These are phyloP conservation scores for Drosophila kurseongensis DNA, from an alignment of 1,140 invertebrate species.

Conservation along the genomic window DNA sequence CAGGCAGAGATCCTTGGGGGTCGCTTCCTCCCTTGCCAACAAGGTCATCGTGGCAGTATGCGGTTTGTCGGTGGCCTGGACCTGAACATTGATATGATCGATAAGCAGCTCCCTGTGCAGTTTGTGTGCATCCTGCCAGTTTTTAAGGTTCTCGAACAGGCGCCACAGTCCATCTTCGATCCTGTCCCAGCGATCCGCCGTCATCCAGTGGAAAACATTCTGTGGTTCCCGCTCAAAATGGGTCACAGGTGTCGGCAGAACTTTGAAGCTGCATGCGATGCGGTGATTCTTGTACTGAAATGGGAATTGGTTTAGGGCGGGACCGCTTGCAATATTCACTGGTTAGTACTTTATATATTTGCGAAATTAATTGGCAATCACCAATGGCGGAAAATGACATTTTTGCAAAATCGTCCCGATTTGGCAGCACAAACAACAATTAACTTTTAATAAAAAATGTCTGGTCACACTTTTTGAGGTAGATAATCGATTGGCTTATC, in stretches of 20 bases:
- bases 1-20: conserved; percentile 16
- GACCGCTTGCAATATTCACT: background rate
- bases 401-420: conserved; percentile 12
- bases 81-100: conserved; percentile 48
- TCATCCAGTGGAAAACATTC: conserved; percentile 66
- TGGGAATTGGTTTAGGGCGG: background rate
- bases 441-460: background rate
- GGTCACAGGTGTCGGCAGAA: conserved; percentile 38
- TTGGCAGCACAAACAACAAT: conserved; percentile 1
- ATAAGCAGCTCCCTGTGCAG: conserved; percentile 36
- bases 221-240: conserved; percentile 21
- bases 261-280: conserved; percentile 48
- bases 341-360: conserved; percentile 49
- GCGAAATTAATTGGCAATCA: conserved; percentile 40
- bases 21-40: background rate
- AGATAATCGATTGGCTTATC: background rate
- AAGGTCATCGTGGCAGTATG: conserved; percentile 1
- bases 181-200: conserved; percentile 35
- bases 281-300: conserved; percentile 46
- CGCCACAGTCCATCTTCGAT: conserved; percentile 39
- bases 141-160: conserved; percentile 22
- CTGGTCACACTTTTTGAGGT: background rate
- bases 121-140: conserved; percentile 22
- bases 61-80: conserved; percentile 16
- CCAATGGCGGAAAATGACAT: conserved; percentile 49